phyloP scores from a whole-genome alignment of 2,797 vertebrate species.

The Gymnopithys bicolor region DNA sequence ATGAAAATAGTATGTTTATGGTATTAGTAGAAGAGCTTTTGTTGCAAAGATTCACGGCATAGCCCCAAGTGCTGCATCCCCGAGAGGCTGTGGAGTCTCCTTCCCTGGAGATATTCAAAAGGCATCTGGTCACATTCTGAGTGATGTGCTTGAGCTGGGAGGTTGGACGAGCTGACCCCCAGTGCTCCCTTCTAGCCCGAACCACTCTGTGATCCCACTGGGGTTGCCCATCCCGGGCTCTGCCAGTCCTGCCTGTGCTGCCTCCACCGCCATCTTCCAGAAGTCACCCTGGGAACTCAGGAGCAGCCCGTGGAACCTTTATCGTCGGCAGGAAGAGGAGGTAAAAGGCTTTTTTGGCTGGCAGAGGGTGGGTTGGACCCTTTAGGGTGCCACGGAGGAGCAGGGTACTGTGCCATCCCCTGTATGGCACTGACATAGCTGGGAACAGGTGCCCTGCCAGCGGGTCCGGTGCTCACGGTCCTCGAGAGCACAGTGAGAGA shows the following conservation, averaged over 20 bases:
- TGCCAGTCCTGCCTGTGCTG: neutral
- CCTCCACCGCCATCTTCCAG: neutral
- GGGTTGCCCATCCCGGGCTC: neutral
- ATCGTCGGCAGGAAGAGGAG: neutral
- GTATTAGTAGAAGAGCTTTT: neutral
- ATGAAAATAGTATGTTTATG: neutral
- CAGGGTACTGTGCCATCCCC: fast-evolving
- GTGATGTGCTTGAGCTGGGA: neutral
- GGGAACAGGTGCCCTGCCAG: neutral
- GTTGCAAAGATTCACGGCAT: neutral
- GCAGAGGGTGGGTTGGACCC: fast-evolving
- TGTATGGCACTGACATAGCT: neutral
- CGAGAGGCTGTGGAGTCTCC: neutral
- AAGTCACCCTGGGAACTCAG: neutral
- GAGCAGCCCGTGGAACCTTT: neutral
- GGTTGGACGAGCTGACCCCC: neutral
- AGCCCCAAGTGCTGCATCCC: neutral
- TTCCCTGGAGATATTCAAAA: neutral
- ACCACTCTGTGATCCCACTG: fast-evolving
- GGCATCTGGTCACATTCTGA: neutral
- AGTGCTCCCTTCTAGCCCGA: neutral
- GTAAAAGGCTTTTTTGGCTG: neutral
- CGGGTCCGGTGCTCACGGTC: fast-evolving
- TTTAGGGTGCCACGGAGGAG: neutral
- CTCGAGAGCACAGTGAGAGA: neutral